phyloP scores from a whole-genome alignment of 2,113 vertebrate genomes.

The Cryptotis parvus region DNA sequence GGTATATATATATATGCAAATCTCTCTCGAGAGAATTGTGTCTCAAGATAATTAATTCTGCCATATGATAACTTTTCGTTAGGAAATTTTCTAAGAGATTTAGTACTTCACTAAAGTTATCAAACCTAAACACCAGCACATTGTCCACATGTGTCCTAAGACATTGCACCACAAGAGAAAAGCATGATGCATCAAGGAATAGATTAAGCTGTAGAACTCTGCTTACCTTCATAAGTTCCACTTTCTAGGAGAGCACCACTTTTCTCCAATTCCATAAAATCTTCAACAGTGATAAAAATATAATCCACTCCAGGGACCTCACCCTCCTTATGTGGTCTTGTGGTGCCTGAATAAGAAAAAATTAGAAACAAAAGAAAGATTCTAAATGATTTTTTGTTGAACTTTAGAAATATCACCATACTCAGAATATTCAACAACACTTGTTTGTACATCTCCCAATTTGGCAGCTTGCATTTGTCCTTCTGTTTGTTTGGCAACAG shows the following conservation, averaged over 20 bases:
- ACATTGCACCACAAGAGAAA: constrained; percentile 7
- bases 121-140: constrained; percentile 37
- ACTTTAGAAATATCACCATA: constrained; percentile 65
- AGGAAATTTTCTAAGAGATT: constrained; percentile 48
- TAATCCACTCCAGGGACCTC: constrained; percentile 99
- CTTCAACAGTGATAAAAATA: constrained; percentile 97
- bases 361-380: constrained; percentile 75
- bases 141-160: constrained; percentile 14
- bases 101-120: constrained; percentile 39
- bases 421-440: constrained; percentile 64
- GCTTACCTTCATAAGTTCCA: constrained; percentile 99
- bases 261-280: constrained; percentile 99
- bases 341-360: constrained; percentile 91
- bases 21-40: background rate
- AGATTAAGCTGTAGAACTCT: rapidly evolving
- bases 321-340: constrained; percentile 98
- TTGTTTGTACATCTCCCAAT: constrained; percentile 42
- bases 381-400: constrained; percentile 52
- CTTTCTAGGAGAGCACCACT: constrained; percentile 98
- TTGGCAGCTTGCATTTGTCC: constrained; percentile 35
- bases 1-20: background rate
- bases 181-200: background rate
- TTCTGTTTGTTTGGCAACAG: constrained; percentile 73
- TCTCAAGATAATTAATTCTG: background rate
- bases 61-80: constrained; percentile 46